Conservation (phyloP, 1,140 invertebrate genomes). For the Hylaeus anthracinus region DNA sequence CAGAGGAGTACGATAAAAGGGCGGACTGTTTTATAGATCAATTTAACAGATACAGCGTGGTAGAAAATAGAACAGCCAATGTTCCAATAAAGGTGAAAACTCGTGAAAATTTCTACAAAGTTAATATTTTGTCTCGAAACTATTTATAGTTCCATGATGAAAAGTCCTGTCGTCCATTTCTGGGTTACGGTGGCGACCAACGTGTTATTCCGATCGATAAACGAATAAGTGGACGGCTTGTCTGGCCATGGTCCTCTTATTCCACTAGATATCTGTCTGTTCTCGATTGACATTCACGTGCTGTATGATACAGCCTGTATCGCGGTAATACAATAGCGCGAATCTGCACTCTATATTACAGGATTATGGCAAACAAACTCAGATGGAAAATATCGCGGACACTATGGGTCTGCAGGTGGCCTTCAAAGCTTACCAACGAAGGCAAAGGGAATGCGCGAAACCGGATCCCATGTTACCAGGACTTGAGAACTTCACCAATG, state of each 20-base stretch:
- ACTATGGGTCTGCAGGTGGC: conserved; percentile 40
- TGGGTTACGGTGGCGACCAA: no score
- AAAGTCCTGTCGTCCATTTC: no score
- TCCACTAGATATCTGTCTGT: no score
- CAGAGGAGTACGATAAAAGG: conserved; percentile 20
- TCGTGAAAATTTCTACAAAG: neutral
- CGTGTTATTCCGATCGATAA: no score
- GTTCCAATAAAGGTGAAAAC: neutral
- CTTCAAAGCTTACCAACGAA: conserved; percentile 37
- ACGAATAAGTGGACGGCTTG: no score
- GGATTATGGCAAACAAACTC: conserved; percentile 31
- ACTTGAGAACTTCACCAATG: conserved; percentile 24
- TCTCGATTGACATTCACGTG: no score
- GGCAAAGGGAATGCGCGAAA: neutral
- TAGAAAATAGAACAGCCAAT: neutral
- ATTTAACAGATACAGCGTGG: conserved; percentile 29
- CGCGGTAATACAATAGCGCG: no score
- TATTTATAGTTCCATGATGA: no score
- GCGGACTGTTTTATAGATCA: conserved; percentile 32
- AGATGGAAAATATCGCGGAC: conserved; percentile 47
- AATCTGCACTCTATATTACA: neutral
- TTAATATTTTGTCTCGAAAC: neutral
- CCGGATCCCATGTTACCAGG: conserved; percentile 15
- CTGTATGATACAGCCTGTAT: no score
- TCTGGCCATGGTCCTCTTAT: no score